Base-by-base conservation (phyloP, 2,888 invertebrate genomes). In the Exephanes ischioxanthus region DNA sequence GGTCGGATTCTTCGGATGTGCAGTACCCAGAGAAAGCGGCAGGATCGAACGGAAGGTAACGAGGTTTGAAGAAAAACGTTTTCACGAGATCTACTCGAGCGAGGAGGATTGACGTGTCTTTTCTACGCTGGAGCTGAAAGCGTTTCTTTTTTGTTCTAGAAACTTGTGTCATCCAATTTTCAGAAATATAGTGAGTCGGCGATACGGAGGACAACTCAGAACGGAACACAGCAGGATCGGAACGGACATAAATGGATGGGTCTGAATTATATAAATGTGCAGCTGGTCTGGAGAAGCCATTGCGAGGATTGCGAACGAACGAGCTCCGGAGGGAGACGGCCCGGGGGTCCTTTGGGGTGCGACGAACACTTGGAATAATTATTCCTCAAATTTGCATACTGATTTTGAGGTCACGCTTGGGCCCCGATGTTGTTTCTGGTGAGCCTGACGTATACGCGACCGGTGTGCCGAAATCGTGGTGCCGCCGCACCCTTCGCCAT, bases 381-480 rank as follows among this genome's bases (percentile, higher is more conserved):
- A 92, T 92, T 91, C 92, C 87, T 72, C 86, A 88, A 92, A 93
- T 93, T 92, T 92, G 92, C 93, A 93, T 93, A 90, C 90, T 92
- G 91, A 93, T 93, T 93, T 93, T 90, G 93, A 91, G 93, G 92
- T 92, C 91, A 89, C 90, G 90, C 90, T 92, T 89, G 86, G 89
- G 87, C 88, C 86, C 87, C 84, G 87, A 79, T 88, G 89, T 80
- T 63, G 33, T 63, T 63, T 63, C 63, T 63, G 30, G 16, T 16
- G 33, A 33, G 16, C n/a, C 63, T 7, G 63, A 63, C 63, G 63
- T 63, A 63, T 16, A n/a, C 33, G 30, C 53, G 41, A 41, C 63
- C 53, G 55, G 22, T 77, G 53, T 77, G 66, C 53, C 77, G 67
- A 77, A 77, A 77, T 48, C 45, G 77, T 67, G 51, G 51, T 7